Base-by-base conservation (phyloP, 2,113 vertebrate species). In the Pavo muticus region DNA sequence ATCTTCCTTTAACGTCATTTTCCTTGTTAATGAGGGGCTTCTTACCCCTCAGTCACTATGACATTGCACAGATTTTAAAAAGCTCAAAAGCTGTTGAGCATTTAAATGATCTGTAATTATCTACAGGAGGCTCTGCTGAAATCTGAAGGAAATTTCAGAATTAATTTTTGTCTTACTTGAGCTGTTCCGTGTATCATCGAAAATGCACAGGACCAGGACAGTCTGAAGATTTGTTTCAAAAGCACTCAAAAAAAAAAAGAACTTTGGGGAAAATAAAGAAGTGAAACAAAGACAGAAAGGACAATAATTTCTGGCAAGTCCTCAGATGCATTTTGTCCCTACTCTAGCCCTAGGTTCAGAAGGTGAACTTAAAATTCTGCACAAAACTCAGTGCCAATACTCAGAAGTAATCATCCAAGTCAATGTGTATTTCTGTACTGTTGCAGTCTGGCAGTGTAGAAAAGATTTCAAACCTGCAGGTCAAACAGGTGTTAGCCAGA, bases 321-420 rank as follows among this genome's bases (percentile, higher is more conserved):
- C 59, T 72, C 44, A 84, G 63, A 89, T 76, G 74, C 87, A 3
- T 84, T 84, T 44, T 65, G 48, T 72, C 76, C n/a, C n/a, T 84
- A 35, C 9, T 61, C 78, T 87, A 91, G 42, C 57, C 57, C 14
- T 59, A 65, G 37, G 74, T 92, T 93, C 54, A 72, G 63, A 87
- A 91, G 42, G n/a, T 45, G 76, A 93, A 70, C 78, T 93, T 88
- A 59, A 96, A 94, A 81, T 87, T 84, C 35, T 81, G 21, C 52
- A 84, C 23, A 65, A 88, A 92, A 88, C 29, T 69, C 32, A 65
- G 29, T 2, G 0, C 81, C 84, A 68, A 45, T 82, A 92, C 42
- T 64, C 70, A 65, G 59, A 91, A 87, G 57, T 85, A 93, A 90
- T 83, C 48, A 82, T n/a, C 45, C 3, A 1, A 61, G 45, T 70